These are phyloP conservation scores for Lasioglossum oenotherae DNA, from an alignment of 2,888 invertebrate species.

Conservation along the genomic window DNA sequence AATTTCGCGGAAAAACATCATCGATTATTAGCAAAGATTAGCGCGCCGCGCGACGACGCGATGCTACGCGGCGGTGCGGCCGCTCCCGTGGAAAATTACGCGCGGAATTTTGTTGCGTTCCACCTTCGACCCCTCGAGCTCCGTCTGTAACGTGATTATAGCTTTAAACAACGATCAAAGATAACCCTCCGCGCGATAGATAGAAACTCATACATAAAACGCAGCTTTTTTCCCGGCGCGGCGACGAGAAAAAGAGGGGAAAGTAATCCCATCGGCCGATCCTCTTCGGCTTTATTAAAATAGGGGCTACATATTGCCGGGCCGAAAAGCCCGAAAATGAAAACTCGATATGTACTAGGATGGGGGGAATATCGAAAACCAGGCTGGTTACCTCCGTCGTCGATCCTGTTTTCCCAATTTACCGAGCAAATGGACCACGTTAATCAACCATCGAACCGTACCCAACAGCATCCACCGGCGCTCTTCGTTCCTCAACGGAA, in stretches of 20 bases:
- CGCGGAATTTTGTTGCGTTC: constrained; percentile 41
- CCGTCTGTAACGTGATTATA: constrained; percentile 48
- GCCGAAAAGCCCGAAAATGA: constrained; percentile 41
- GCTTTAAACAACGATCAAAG: constrained; percentile 61
- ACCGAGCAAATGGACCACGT: constrained; percentile 47
- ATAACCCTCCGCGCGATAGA: constrained; percentile 47
- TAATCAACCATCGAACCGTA: constrained; percentile 44
- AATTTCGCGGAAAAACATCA: constrained; percentile 48
- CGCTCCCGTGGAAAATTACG: constrained; percentile 38
- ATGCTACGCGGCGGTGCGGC: neutral
- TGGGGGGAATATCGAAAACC: constrained; percentile 16
- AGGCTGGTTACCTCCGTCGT: neutral
- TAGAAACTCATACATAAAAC: constrained; percentile 55
- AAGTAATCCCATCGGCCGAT: constrained; percentile 46
- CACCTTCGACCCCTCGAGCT: neutral
- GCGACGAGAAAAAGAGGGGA: neutral
- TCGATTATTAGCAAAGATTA: constrained; percentile 43
- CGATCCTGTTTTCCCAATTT: constrained; percentile 50
- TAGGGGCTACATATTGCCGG: constrained; percentile 40
- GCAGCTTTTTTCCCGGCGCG: constrained; percentile 30
- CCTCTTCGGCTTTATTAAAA: constrained; percentile 58
- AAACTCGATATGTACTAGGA: constrained; percentile 21
- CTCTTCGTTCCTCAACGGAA: constrained; percentile 29
- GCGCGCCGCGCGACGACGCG: constrained; percentile 7
- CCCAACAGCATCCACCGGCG: constrained; percentile 1